These are phyloP conservation scores for Pantherophis alleghaniensis DNA, from an alignment of 2,797 vertebrate genomes.

Conservation along the genomic window DNA sequence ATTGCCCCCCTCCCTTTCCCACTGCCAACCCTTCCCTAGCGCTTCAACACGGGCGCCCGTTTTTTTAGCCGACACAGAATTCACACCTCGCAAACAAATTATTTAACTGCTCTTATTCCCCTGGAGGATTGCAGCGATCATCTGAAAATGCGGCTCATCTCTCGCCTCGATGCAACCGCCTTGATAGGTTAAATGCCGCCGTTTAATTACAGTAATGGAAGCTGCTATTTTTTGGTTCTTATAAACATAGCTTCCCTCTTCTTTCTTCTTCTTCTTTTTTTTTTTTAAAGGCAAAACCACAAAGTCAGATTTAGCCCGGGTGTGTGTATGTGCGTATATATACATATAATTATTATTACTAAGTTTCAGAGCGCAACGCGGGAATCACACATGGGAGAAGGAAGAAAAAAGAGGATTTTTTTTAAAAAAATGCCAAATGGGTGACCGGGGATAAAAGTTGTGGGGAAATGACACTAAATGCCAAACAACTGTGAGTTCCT, in stretches of 20 bases:
- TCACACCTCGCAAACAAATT: conserved; percentile 74
- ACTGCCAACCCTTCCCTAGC: neutral
- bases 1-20: neutral
- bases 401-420: conserved; percentile 4
- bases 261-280: conserved; percentile 39
- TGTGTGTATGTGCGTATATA: too few relatives aligned
- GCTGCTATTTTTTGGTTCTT: conserved; percentile 72
- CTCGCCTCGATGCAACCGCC: conserved; percentile 66
- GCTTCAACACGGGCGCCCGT: neutral
- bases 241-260: conserved; percentile 65
- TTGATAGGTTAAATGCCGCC: conserved; percentile 73
- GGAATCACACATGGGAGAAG: neutral
- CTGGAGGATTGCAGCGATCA: conserved; percentile 67
- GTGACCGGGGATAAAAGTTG: conserved; percentile 17
- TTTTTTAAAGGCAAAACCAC: conserved; percentile 26
- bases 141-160: conserved; percentile 70
- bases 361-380: conserved; percentile 42
- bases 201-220: conserved; percentile 76
- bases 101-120: conserved; percentile 71
- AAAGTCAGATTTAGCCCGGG: conserved; percentile 57
- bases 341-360: too few relatives aligned
- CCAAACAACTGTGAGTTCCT: conserved; percentile 18
- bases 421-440: conserved; percentile 41
- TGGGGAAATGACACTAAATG: conserved; percentile 13
- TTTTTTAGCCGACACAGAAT: conserved; percentile 55